phyloP scores from a whole-genome alignment of 1,140 invertebrate species.

The Cryptotermes secundus region DNA sequence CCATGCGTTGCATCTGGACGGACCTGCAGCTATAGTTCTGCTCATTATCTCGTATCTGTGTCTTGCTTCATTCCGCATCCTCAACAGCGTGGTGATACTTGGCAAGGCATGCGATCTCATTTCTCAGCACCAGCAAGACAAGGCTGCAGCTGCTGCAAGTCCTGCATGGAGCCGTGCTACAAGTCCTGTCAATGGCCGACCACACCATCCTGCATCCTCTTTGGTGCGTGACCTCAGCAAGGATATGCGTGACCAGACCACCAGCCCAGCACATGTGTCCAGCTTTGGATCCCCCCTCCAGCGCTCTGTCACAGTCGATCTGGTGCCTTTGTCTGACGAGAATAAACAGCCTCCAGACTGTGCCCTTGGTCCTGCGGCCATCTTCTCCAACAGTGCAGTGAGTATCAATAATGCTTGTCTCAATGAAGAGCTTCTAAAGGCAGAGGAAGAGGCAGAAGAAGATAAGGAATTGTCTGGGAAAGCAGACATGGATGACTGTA shows the following conservation, averaged over 20 bases:
- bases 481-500: neutral
- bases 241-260: conserved; percentile 43
- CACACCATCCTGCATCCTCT: conserved; percentile 38
- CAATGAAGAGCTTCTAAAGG: conserved; percentile 28
- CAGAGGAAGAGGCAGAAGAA: conserved; percentile 13
- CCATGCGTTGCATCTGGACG: conserved; percentile 64
- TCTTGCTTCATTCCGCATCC: conserved; percentile 76
- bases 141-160: conserved; percentile 39
- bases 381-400: conserved; percentile 88
- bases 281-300: conserved; percentile 4
- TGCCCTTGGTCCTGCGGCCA: conserved; percentile 64
- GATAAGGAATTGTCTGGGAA: conserved; percentile 15
- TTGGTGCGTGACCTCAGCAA: conserved; percentile 40
- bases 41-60: conserved; percentile 75
- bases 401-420: conserved; percentile 72
- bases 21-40: conserved; percentile 66
- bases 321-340: conserved; percentile 16
- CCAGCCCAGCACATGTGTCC: neutral
- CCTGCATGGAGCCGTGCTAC: conserved; percentile 48
- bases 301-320: conserved; percentile 28
- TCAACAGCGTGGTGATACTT: conserved; percentile 84
- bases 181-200: conserved; percentile 46
- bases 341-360: conserved; percentile 30
- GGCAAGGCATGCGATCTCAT: conserved; percentile 88
- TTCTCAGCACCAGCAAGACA: conserved; percentile 66